Conservation (phyloP, 64 coral and sea anemone species). For the Montipora efflorescens region DNA sequence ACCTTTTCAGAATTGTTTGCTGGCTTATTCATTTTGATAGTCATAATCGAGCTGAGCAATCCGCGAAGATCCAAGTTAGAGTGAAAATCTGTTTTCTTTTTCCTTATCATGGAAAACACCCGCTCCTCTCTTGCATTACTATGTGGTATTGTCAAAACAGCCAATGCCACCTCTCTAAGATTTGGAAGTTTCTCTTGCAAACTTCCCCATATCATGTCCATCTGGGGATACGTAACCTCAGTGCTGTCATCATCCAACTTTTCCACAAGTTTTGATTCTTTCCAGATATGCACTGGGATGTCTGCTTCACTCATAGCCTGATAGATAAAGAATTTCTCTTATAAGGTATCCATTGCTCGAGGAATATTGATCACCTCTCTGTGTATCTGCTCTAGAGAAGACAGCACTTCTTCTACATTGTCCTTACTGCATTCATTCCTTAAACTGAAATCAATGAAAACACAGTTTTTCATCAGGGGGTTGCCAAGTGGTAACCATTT, state of each 20-base stretch:
- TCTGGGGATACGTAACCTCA: background rate
- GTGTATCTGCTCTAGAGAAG: too few species aligned
- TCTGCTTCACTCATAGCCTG: background rate
- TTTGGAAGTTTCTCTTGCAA: constrained; percentile 53
- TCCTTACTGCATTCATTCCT: too few species aligned
- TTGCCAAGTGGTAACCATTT: constrained; percentile 76
- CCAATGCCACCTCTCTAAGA: constrained; percentile 62
- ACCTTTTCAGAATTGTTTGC: too few species aligned
- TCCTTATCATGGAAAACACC: constrained; percentile 75
- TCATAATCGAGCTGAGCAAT: too few species aligned
- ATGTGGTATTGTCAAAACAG: constrained; percentile 54
- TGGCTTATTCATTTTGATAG: too few species aligned
- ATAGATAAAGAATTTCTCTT: too few species aligned
- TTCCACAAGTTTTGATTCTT: constrained; percentile 38
- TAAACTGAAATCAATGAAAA: constrained; percentile 30
- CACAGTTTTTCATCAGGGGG: constrained; percentile 76
- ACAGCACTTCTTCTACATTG: too few species aligned
- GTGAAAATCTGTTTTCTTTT: background rate
- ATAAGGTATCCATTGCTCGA: too few species aligned
- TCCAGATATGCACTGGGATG: background rate
- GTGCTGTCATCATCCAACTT: constrained; percentile 16
- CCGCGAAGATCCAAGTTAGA: too few species aligned
- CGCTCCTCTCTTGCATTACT: constrained; percentile 70
- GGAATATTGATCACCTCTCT: too few species aligned
- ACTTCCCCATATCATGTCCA: constrained; percentile 33